These are phyloP conservation scores for Cheilosia urbana DNA, from an alignment of 2,888 invertebrate species.

Conservation along the genomic window DNA sequence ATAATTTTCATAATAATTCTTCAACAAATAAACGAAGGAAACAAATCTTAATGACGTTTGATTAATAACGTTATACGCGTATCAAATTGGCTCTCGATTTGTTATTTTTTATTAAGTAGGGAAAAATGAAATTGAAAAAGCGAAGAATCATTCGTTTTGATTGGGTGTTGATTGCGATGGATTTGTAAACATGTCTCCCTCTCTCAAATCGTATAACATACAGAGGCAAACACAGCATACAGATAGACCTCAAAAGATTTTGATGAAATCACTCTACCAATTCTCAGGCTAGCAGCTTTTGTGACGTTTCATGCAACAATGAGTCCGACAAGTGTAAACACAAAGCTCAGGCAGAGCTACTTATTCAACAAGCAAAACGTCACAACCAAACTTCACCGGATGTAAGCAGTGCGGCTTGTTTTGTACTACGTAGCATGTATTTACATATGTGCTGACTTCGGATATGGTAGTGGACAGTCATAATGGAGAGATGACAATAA, in stretches of 20 bases:
- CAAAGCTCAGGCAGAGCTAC: slow-evolving; percentile 14
- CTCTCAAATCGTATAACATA: background rate
- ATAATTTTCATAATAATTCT: slow-evolving; percentile 13
- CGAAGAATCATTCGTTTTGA: slow-evolving; percentile 54
- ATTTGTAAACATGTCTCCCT: slow-evolving; percentile 33
- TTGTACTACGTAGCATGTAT: too few species aligned
- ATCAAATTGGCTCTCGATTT: slow-evolving; percentile 47
- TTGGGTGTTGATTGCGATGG: slow-evolving; percentile 48
- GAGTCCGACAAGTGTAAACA: slow-evolving; percentile 19
- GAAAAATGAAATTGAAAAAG: slow-evolving; percentile 17
- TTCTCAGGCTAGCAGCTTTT: slow-evolving; percentile 15
- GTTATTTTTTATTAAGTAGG: slow-evolving; percentile 31
- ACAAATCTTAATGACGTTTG: slow-evolving; percentile 5
- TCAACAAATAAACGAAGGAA: slow-evolving; percentile 1
- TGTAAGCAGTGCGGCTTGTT: slow-evolving; percentile 5
- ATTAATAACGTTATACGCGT: slow-evolving; percentile 32
- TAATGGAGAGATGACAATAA: slow-evolving; percentile 51
- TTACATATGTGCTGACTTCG: slow-evolving; percentile 1
- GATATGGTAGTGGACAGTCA: slow-evolving; percentile 43
- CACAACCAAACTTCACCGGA: slow-evolving; percentile 43
- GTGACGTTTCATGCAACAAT: slow-evolving; percentile 55
- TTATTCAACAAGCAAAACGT: background rate
- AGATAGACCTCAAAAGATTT: slow-evolving; percentile 4
- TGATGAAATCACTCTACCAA: background rate
- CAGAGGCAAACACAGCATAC: slow-evolving; percentile 4